phyloP scores from a whole-genome alignment of 2,797 vertebrate species.

The Megalops cyprinoides region DNA sequence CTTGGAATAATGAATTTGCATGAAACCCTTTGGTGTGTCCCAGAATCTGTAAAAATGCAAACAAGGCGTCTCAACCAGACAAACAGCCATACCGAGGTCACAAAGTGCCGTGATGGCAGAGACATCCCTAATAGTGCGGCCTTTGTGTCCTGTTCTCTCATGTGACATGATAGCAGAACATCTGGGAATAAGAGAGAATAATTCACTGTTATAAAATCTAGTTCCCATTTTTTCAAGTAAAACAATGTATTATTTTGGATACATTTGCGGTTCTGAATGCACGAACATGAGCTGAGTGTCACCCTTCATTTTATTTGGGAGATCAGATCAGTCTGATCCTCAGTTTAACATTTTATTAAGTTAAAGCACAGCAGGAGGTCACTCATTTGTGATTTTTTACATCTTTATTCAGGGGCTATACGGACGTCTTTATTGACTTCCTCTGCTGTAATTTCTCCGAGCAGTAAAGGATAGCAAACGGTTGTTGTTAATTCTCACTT shows the following conservation, averaged over 20 bases:
- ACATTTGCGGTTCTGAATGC: too few relatives aligned
- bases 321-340: neutral
- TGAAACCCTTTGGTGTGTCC: too few relatives aligned
- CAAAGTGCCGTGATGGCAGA: too few relatives aligned
- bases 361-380: neutral
- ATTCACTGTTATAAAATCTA: neutral
- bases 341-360: neutral
- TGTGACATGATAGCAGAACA: neutral
- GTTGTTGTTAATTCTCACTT: neutral
- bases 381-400: neutral
- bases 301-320: neutral
- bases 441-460: neutral
- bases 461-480: neutral
- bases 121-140: neutral
- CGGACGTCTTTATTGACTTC: neutral
- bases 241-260: too few relatives aligned
- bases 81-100: too few relatives aligned
- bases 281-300: neutral
- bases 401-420: neutral
- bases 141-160: neutral
- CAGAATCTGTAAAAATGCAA: too few relatives aligned
- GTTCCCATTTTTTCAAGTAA: too few relatives aligned
- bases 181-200: neutral
- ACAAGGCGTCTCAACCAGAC: too few relatives aligned
- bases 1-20: too few relatives aligned